Evolutionary conservation across 2,797 vertebrate genomes (phyloP).

Genomic region (Hydrolagus colliei): DNA sequence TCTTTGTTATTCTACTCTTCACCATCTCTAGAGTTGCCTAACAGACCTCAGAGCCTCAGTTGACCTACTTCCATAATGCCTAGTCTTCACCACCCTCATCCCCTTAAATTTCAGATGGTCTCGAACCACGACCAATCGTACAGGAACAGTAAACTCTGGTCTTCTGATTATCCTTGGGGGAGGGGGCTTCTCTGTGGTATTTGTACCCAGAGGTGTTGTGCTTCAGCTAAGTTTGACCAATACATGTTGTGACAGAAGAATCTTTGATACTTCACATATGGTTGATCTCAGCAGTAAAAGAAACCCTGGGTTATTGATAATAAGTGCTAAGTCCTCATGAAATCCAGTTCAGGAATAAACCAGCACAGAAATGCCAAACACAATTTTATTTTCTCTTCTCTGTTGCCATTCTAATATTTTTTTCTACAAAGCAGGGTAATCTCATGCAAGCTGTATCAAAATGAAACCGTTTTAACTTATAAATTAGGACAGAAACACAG

Average conservation of each 20-base stretch:
- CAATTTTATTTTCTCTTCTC: background rate
- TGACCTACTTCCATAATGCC: too few species aligned
- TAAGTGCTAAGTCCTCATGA: background rate
- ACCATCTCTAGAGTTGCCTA: too few species aligned
- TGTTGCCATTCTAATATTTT: background rate
- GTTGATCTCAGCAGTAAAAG: background rate
- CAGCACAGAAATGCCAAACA: background rate
- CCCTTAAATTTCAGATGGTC: too few species aligned
- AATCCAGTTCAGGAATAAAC: background rate
- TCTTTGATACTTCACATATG: background rate
- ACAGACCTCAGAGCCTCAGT: too few species aligned
- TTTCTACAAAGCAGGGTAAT: background rate
- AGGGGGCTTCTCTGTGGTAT: too few species aligned
- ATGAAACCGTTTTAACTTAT: background rate
- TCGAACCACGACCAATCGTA: too few species aligned
- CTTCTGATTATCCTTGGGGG: too few species aligned
- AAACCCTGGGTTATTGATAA: background rate
- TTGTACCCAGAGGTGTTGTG: background rate
- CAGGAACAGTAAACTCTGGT: too few species aligned
- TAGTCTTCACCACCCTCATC: too few species aligned
- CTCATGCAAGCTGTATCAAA: background rate
- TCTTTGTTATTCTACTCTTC: too few species aligned
- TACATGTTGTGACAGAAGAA: background rate
- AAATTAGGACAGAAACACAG: background rate
- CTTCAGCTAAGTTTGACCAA: background rate